Base-by-base conservation (phyloP, 2,888 invertebrate species). In the Hofmannophila pseudospretella region DNA sequence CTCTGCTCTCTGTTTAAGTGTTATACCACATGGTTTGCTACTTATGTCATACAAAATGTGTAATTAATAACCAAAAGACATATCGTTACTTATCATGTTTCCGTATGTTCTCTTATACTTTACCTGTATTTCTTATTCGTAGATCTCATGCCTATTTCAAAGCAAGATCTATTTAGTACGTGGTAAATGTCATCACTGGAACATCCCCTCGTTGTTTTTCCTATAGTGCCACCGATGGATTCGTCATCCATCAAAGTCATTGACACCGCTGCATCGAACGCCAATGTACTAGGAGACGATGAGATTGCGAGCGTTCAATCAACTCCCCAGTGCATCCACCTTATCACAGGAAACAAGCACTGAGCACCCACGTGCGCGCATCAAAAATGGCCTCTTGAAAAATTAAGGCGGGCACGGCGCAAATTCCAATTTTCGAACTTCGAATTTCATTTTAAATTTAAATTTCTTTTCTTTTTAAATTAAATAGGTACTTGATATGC, bases 161-260 rank as follows among this genome's bases (percentile, higher is more conserved):
- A n/a, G n/a, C n/a, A n/a, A n/a, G n/a, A n/a, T n/a, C n/a, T n/a
- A n/a, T n/a, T n/a, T n/a, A n/a, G n/a, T n/a, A n/a, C n/a, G n/a
- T n/a, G n/a, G n/a, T n/a, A n/a, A n/a, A n/a, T n/a, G n/a, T n/a
- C n/a, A n/a, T n/a, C n/a, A n/a, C n/a, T 16, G 5, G 16, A 16
- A 16, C 3, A 16, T 12, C 2, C 23, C 25, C 25, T n/a, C 13
- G 22, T 16, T 16, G 13, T 38, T 38, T 35, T 36, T 42, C 38
- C 38, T 38, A 34, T 27, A 11, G 10, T 36, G 36, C 36, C 39
- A 32, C 38, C 41, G 38, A 42, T 42, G 45, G 66, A 79, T 79
- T 80, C 78, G 79, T 79, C 79, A 77, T 78, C 75, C 67, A 64
- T 73, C 72, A 73, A 16, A 76, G 84, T 84, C 84, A 82, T 75